phyloP scores from a whole-genome alignment of 2,113 vertebrate species.

The Epinephelus moara region DNA sequence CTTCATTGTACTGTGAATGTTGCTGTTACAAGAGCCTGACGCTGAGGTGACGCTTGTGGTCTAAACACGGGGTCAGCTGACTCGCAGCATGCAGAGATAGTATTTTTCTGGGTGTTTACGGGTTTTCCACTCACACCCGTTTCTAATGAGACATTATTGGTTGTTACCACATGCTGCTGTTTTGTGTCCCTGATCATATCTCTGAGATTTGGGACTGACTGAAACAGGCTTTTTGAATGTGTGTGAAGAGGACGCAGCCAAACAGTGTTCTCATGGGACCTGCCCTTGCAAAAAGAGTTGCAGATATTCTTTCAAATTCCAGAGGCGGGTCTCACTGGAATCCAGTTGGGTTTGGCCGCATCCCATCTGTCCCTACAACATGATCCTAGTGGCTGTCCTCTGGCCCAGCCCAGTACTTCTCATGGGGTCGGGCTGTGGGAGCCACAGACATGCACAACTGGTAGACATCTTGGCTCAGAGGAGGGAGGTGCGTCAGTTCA shows the following conservation, averaged over 20 bases:
- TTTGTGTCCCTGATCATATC: conserved; percentile 5
- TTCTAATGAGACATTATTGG: background rate
- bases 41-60: too few relatives aligned
- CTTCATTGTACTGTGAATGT: too few relatives aligned
- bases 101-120: conserved; percentile 18
- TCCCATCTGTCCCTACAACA: conserved; percentile 17
- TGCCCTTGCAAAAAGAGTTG: conserved; percentile 32
- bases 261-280: conserved; percentile 31
- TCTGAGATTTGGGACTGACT: conserved; percentile 6
- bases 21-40: too few relatives aligned
- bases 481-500: conserved; percentile 71
- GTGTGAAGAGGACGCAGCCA: too few relatives aligned
- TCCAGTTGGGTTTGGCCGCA: conserved; percentile 45
- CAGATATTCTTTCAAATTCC: conserved; percentile 65
- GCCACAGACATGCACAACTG: conserved; percentile 76
- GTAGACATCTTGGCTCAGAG: conserved; percentile 79
- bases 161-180: background rate
- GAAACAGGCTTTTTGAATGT: background rate
- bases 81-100: conserved; percentile 10
- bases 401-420: conserved; percentile 42
- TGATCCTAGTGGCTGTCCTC: conserved; percentile 38
- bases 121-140: background rate
- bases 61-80: conserved; percentile 31
- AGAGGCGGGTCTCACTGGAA: conserved; percentile 67
- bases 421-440: conserved; percentile 35